Evolutionary conservation across 2,888 invertebrate species (phyloP), one percentile per base, ranked within the genome.

Genomic region (Eilema griseolum): DNA sequence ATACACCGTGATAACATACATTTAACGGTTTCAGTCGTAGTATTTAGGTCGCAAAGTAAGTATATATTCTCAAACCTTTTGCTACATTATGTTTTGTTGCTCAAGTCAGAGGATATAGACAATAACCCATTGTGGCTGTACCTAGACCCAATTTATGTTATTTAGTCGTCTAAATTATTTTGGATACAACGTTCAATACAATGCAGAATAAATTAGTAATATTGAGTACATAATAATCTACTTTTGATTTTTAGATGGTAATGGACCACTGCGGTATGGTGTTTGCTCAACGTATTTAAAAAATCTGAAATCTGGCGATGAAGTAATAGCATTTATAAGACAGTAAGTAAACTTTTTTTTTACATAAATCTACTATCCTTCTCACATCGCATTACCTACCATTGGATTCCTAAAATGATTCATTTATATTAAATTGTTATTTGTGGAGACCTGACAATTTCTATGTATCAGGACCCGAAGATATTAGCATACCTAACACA

Each of bases 201-300:
- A n/a, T n/a, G n/a, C n/a, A n/a, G n/a, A n/a, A n/a, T n/a, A n/a
- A n/a, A n/a, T n/a, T n/a, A n/a, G n/a, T n/a, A n/a, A n/a, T n/a
- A n/a, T n/a, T n/a, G n/a, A n/a, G n/a, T n/a, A n/a, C n/a, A n/a
- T n/a, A n/a, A n/a, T n/a, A n/a, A n/a, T n/a, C 7, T 46, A 12
- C 23, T 14, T 66, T 63, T 16, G 14, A 24, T 69, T 87, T 85
- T 28, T 86, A 97, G 98, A 97, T 93, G 98, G 98, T 7, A 94
- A 96, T 74, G 98, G 98, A 7, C 97, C 97, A 5, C 90, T 97
- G 37, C 99, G 99, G 89, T 98, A 97, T 85, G 99, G 99, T 16
- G 98, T 99, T 5, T 99, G 99, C 88, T 99, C 99, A 57, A 98
- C 98, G 88, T 99, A 98, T 92, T 94, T 99, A 75, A 97, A 97